Evolutionary conservation across 2,797 vertebrate genomes (phyloP).

Genomic region (Sarcoramphus papa): DNA sequence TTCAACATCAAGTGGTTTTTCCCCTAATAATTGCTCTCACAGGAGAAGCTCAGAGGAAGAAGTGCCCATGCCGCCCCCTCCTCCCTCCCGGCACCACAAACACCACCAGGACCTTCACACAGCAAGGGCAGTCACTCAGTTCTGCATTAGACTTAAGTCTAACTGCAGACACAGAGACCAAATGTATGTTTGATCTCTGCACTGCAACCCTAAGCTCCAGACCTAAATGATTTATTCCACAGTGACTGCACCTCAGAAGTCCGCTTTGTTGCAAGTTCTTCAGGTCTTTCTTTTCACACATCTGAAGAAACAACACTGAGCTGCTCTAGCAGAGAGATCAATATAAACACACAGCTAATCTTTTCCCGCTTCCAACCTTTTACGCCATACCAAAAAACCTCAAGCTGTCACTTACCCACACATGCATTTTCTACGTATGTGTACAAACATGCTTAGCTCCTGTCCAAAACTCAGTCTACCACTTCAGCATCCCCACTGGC

Average conservation of each 20-base stretch:
- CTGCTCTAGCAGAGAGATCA: neutral
- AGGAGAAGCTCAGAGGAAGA: neutral
- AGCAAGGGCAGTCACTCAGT: neutral
- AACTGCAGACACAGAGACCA: neutral
- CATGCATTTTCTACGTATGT: rapidly evolving
- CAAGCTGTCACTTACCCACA: neutral
- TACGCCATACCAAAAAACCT: neutral
- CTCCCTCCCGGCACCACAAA: rapidly evolving
- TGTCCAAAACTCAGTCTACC: neutral
- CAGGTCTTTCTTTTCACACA: neutral
- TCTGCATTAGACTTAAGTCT: neutral
- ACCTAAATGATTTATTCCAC: neutral
- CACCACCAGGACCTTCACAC: neutral
- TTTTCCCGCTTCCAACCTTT: neutral
- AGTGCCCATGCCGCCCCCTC: neutral
- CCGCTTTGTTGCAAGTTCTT: neutral
- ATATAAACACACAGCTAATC: neutral
- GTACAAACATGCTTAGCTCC: neutral
- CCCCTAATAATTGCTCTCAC: neutral
- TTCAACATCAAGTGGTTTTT: neutral
- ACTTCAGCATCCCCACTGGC: neutral
- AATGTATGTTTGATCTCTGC: neutral
- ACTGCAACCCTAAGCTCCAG: neutral
- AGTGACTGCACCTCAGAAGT: neutral
- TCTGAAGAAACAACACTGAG: neutral